Evolutionary conservation across 1,140 invertebrate species (phyloP).

Genomic region (Brachionus angularis): DNA sequence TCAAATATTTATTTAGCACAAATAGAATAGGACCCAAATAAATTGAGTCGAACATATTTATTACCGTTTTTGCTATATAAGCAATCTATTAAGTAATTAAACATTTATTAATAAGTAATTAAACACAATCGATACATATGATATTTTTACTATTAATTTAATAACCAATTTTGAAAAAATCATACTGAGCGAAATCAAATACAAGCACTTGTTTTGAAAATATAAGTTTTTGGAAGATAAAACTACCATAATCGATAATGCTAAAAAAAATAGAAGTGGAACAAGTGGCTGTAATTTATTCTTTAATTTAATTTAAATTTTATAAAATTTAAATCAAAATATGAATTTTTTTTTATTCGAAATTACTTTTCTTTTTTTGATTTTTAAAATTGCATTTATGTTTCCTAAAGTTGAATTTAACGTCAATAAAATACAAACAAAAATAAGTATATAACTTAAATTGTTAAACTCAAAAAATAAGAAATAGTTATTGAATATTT

Average conservation of each 20-base stretch:
- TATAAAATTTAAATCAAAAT: too few species aligned
- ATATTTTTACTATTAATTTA: conserved; percentile 85
- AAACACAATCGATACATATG: not conserved
- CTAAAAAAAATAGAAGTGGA: conserved; percentile 80
- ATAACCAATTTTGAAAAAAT: conserved; percentile 93
- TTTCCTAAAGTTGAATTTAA: conserved; percentile 82
- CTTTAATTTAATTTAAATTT: too few species aligned
- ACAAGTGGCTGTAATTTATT: too few species aligned
- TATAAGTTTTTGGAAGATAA: conserved; percentile 84
- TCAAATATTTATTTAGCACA: conserved; percentile 97
- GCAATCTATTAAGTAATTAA: conserved; percentile 69
- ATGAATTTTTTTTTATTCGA: conserved; percentile 74
- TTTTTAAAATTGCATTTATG: not conserved
- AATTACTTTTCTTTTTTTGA: not conserved
- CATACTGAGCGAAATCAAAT: conserved; percentile 88
- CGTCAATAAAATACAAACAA: too few species aligned
- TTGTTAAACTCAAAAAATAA: conserved; percentile 74
- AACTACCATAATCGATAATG: conserved; percentile 87
- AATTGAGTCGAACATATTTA: conserved; percentile 88
- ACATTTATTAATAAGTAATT: conserved; percentile 64
- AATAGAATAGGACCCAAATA: conserved; percentile 83
- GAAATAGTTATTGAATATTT: conserved; percentile 80
- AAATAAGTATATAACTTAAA: conserved; percentile 58
- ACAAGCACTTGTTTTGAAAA: conserved; percentile 83
- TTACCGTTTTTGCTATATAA: conserved; percentile 96